Evolutionary conservation across 1,140 invertebrate genomes (phyloP).

Genomic region (Idris sp.): DNA sequence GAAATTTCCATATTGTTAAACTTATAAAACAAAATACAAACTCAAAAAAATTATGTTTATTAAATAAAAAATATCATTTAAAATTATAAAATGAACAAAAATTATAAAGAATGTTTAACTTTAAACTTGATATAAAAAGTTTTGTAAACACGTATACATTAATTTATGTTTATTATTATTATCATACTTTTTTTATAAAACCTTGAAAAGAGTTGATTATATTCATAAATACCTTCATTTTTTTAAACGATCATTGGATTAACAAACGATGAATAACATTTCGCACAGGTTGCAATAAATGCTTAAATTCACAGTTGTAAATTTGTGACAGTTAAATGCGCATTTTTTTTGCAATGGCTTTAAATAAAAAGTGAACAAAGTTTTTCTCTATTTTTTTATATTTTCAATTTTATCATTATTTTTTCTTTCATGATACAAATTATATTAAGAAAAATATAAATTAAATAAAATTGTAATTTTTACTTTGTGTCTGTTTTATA

Average conservation of each 20-base stretch:
- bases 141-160: too few species aligned
- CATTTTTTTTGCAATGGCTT: slow-evolving; percentile 24
- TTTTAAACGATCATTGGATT: slow-evolving; percentile 33
- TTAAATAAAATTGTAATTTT: too few species aligned
- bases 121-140: too few species aligned
- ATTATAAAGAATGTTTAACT: too few species aligned
- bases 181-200: too few species aligned
- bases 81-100: too few species aligned
- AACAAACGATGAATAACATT: slow-evolving; percentile 35
- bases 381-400: neutral
- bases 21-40: neutral
- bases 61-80: too few species aligned
- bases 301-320: slow-evolving; percentile 19
- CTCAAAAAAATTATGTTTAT: slow-evolving; percentile 9
- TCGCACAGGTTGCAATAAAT: slow-evolving; percentile 17
- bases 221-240: slow-evolving; percentile 21
- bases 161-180: too few species aligned
- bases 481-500: slow-evolving; percentile 34
- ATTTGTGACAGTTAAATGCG: slow-evolving; percentile 19
- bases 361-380: slow-evolving; percentile 12
- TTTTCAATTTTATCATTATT: too few species aligned
- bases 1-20: slow-evolving; percentile 2
- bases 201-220: slow-evolving; percentile 8
- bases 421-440: too few species aligned
- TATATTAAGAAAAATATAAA: too few species aligned